These are phyloP conservation scores for Eilema depressum DNA, from an alignment of 2,888 invertebrate genomes.

Conservation along the genomic window DNA sequence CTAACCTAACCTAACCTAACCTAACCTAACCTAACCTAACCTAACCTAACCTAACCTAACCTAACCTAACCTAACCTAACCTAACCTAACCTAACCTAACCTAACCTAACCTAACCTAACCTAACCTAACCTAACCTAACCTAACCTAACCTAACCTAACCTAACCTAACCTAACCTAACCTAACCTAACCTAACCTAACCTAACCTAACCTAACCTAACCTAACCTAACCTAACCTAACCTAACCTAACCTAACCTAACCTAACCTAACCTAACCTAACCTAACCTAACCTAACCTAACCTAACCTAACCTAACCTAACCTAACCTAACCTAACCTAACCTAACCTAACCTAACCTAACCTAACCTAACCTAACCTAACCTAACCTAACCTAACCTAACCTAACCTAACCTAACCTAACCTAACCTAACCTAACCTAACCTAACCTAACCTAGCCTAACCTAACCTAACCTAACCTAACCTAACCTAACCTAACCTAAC, in stretches of 20 bases:
- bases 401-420: slow-evolving; percentile 22
- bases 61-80: slow-evolving; percentile 43
- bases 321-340: slow-evolving; percentile 42
- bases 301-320: slow-evolving; percentile 36
- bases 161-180: slow-evolving; percentile 35
- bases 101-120: slow-evolving; percentile 38
- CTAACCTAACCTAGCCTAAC: slow-evolving; percentile 22
- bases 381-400: slow-evolving; percentile 29
- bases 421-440: slow-evolving; percentile 22
- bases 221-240: slow-evolving; percentile 35
- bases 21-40: slow-evolving; percentile 46
- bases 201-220: slow-evolving; percentile 31
- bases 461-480: slow-evolving; percentile 22
- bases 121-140: slow-evolving; percentile 39
- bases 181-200: slow-evolving; percentile 27
- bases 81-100: slow-evolving; percentile 43
- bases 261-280: slow-evolving; percentile 47
- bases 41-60: slow-evolving; percentile 42
- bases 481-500: slow-evolving; percentile 21
- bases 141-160: slow-evolving; percentile 36
- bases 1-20: slow-evolving; percentile 42
- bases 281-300: slow-evolving; percentile 44
- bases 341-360: slow-evolving; percentile 44
- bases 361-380: slow-evolving; percentile 38
- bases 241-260: slow-evolving; percentile 26